These are phyloP conservation scores for Chalcis sispes DNA, from an alignment of 2,888 invertebrate species.

Conservation along the genomic window DNA sequence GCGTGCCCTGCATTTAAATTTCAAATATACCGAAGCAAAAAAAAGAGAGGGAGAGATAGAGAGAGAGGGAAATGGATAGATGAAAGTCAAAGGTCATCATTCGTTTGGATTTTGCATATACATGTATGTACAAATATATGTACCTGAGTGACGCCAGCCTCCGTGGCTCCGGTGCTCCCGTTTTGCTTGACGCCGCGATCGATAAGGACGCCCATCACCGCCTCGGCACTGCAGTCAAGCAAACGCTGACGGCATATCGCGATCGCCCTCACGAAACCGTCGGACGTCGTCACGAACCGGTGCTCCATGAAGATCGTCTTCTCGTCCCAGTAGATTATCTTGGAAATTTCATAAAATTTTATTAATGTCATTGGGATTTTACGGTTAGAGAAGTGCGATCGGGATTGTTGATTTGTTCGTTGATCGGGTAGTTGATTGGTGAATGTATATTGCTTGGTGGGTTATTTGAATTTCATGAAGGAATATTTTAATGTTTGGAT, in stretches of 20 bases:
- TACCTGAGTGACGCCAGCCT: constrained; percentile 72
- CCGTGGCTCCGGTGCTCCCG: constrained; percentile 69
- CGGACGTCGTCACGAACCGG: constrained; percentile 84
- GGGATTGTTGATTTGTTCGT: too few species aligned
- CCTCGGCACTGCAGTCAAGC: constrained; percentile 76
- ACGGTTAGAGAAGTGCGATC: too few species aligned
- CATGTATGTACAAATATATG: too few species aligned
- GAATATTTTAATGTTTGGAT: too few species aligned
- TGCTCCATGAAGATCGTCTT: constrained; percentile 90
- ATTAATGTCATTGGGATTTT: too few species aligned
- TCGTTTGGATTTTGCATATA: too few species aligned
- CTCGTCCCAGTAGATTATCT: constrained; percentile 92
- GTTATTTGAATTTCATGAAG: too few species aligned
- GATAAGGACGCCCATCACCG: constrained; percentile 75
- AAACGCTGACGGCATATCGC: constrained; percentile 75
- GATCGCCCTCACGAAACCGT: constrained; percentile 82
- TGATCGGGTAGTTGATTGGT: too few species aligned
- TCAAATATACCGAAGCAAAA: too few species aligned
- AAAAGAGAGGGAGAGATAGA: background rate
- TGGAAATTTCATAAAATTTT: background rate
- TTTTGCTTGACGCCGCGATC: constrained; percentile 73
- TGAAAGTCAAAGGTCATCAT: background rate
- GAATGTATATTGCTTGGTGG: too few species aligned
- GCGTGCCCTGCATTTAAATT: too few species aligned
- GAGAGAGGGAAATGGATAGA: background rate